These are phyloP conservation scores for Macaca mulatta DNA, from an alignment of 2,113 vertebrate genomes.

Conservation along the genomic window DNA sequence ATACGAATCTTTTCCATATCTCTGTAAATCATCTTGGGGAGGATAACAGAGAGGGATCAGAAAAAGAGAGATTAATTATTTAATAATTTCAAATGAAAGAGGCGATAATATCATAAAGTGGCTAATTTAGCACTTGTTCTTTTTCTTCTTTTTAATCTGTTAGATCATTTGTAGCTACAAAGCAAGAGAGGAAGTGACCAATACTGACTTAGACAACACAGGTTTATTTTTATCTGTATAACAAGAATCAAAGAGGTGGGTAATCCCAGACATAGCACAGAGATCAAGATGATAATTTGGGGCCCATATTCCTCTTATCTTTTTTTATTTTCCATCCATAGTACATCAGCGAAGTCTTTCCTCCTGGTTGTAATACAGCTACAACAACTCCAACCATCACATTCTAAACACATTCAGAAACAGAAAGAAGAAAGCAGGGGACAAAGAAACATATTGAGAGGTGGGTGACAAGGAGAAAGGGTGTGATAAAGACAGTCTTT, in stretches of 20 bases:
- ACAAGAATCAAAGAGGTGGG: not conserved
- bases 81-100: conserved; percentile 13
- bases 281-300: not conserved
- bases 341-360: not conserved
- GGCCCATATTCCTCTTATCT: not conserved
- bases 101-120: not conserved
- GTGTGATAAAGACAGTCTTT: not conserved
- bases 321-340: not conserved
- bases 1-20: not conserved
- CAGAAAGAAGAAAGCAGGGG: not conserved
- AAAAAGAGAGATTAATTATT: not conserved
- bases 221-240: not conserved
- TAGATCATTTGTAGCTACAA: not conserved
- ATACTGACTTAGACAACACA: not conserved
- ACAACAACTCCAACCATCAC: not conserved
- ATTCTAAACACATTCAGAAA: not conserved
- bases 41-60: not conserved
- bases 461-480: not conserved
- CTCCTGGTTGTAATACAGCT: not conserved
- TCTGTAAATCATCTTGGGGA: not conserved
- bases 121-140: not conserved
- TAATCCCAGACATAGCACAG: not conserved
- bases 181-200: not conserved
- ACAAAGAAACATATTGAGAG: not conserved
- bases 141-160: not conserved